These are phyloP conservation scores for Doryteuthis pealeii DNA, from an alignment of 1,140 invertebrate genomes.

Conservation along the genomic window DNA sequence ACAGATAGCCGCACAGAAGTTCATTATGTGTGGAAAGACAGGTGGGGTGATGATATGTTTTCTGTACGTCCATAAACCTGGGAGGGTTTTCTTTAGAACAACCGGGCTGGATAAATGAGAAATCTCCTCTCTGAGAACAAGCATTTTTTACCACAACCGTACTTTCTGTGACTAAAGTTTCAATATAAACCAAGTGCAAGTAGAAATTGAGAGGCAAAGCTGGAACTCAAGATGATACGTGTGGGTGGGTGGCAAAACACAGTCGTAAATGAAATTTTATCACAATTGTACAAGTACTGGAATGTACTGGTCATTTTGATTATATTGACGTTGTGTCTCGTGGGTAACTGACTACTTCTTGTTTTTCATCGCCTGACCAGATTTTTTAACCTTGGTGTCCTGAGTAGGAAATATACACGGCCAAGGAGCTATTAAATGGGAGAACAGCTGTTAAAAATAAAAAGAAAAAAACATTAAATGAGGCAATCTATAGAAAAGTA, in stretches of 20 bases:
- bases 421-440: conserved; percentile 56
- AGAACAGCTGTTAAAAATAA: conserved; percentile 40
- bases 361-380: conserved; percentile 49
- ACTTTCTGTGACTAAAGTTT: conserved; percentile 52
- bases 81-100: conserved; percentile 20
- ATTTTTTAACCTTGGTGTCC: conserved; percentile 56
- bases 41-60: conserved; percentile 50
- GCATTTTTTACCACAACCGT: conserved; percentile 45
- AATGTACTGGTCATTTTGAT: conserved; percentile 52
- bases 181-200: conserved; percentile 56
- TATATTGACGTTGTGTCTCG: conserved; percentile 46
- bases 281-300: conserved; percentile 53
- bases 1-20: conserved; percentile 50
- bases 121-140: conserved; percentile 29
- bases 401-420: conserved; percentile 53
- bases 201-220: conserved; percentile 56
- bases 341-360: conserved; percentile 57
- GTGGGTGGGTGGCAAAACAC: conserved; percentile 56
- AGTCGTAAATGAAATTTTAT: conserved; percentile 49
- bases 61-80: conserved; percentile 50
- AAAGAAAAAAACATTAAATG: conserved; percentile 1
- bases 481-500: no score
- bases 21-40: conserved; percentile 50
- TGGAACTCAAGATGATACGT: conserved; percentile 52
- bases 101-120: conserved; percentile 5